phyloP scores from a whole-genome alignment of 2,888 invertebrate genomes.

The Bellardia bayeri region DNA sequence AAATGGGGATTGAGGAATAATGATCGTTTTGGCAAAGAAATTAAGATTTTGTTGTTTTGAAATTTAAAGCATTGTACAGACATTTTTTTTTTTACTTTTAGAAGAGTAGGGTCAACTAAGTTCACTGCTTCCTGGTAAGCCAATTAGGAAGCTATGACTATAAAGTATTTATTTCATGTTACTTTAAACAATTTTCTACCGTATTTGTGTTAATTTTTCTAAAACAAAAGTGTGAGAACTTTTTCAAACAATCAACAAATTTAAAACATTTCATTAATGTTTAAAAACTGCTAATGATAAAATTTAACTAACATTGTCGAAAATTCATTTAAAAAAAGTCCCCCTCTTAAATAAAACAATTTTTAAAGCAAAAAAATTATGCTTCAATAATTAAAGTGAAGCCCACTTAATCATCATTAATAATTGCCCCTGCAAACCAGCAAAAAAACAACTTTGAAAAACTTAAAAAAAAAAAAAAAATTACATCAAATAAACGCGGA shows the following conservation, averaged over 20 bases:
- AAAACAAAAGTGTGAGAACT: not conserved
- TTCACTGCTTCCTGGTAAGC: too few relatives aligned
- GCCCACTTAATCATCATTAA: constrained; percentile 21
- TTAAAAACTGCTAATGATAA: not conserved
- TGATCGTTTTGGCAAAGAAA: not conserved
- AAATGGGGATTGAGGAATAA: not conserved
- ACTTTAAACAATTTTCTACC: too few relatives aligned
- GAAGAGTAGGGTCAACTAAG: too few relatives aligned
- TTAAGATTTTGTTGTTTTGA: too few relatives aligned
- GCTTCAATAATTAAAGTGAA: not conserved
- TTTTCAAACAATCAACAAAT: not conserved
- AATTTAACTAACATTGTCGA: not conserved
- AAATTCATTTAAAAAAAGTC: not conserved
- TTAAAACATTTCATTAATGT: not conserved
- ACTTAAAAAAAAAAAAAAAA: not conserved
- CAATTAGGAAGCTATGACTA: too few relatives aligned
- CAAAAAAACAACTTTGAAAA: constrained; percentile 6
- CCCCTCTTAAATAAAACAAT: not conserved
- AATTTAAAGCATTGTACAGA: too few relatives aligned
- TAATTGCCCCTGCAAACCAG: not conserved
- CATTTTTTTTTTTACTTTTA: too few relatives aligned
- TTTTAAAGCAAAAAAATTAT: not conserved
- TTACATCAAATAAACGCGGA: constrained; percentile 36
- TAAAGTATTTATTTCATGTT: too few relatives aligned
- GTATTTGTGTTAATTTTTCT: too few relatives aligned